These are phyloP conservation scores for Rhegmatorhina hoffmannsi DNA, from an alignment of 2,113 vertebrate genomes.

Conservation along the genomic window DNA sequence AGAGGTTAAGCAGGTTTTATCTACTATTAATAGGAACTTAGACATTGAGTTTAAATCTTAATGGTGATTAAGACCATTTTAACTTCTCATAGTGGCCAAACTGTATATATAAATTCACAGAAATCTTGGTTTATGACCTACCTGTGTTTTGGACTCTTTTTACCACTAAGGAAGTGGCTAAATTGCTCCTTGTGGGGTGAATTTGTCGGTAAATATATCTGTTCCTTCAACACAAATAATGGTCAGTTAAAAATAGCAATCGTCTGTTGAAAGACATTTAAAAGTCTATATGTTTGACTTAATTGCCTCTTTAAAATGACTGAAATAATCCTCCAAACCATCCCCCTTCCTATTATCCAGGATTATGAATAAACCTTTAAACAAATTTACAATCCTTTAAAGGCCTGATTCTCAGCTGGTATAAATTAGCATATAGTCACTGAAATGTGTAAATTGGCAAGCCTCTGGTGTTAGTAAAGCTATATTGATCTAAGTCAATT, in stretches of 20 bases:
- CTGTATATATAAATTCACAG: background rate
- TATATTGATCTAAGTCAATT: background rate
- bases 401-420: background rate
- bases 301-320: background rate
- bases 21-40: background rate
- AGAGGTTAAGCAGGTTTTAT: background rate
- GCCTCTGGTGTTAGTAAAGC: background rate
- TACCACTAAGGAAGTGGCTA: background rate
- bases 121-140: accelerated
- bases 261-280: background rate
- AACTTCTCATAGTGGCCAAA: background rate
- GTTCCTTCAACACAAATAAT: background rate
- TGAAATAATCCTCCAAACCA: background rate
- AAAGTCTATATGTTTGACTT: background rate
- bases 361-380: background rate
- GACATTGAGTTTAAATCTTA: background rate
- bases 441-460: background rate
- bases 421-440: background rate
- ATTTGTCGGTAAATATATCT: background rate
- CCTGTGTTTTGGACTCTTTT: background rate
- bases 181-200: background rate
- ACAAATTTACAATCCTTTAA: background rate
- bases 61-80: background rate
- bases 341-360: background rate
- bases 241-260: background rate